A percentile compares a stretch with the other conserved stretches of the same genome.
Conservation (phyloP, 2,797 vertebrate species). For the Enteromius unitaeniatus region DNA sequence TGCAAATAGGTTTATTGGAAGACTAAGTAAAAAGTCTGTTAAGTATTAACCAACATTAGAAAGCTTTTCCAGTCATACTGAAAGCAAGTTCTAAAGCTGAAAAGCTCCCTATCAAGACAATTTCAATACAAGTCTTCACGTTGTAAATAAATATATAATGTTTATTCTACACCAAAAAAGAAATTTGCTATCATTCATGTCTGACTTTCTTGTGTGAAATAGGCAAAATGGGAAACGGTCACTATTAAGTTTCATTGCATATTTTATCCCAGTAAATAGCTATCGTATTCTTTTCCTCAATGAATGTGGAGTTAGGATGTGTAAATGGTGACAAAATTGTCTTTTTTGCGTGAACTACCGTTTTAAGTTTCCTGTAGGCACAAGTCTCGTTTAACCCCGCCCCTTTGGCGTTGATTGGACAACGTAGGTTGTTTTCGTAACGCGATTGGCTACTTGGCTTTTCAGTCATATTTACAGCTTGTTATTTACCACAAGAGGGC, state of each 20-base stretch:
- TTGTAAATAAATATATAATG: background rate
- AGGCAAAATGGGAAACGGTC: background rate
- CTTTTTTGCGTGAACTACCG: constrained; percentile 62
- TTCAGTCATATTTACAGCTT: constrained; percentile 67
- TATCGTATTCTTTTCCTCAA: background rate
- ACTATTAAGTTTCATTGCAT: background rate
- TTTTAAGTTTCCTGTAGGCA: constrained; percentile 42
- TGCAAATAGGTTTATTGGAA: constrained; percentile 24
- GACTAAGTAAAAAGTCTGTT: background rate
- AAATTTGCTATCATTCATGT: background rate
- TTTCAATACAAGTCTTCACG: background rate
- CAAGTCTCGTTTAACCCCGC: constrained; percentile 41
- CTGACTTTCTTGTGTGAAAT: background rate
- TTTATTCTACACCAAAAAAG: background rate
- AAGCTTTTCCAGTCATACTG: background rate
- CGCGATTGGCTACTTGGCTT: constrained; percentile 63
- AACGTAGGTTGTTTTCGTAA: constrained; percentile 66
- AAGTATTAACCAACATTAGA: constrained; percentile 40
- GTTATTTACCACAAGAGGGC: constrained; percentile 74
- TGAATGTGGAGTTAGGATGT: too few species aligned
- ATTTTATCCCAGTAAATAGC: background rate
- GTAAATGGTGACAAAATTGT: background rate
- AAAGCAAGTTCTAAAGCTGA: background rate
- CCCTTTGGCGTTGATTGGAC: constrained; percentile 64
- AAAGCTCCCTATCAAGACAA: background rate